phyloP scores from a whole-genome alignment of 2,797 vertebrate genomes.

The Eurystomus glaucurus region DNA sequence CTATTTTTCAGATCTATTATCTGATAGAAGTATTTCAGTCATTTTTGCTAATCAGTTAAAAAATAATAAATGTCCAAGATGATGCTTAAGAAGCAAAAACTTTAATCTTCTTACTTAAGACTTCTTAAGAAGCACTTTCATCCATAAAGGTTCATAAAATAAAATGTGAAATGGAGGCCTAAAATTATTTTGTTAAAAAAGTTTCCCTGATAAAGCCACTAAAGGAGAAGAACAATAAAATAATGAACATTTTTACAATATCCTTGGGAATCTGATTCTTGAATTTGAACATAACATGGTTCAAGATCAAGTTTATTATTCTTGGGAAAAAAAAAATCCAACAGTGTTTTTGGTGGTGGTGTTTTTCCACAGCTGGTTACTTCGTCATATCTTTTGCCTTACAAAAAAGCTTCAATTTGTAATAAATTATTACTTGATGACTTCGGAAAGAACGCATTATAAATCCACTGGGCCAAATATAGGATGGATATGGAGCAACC shows the following conservation, averaged over 20 bases:
- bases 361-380: neutral
- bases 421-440: neutral
- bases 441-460: neutral
- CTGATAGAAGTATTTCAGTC: neutral
- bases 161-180: neutral
- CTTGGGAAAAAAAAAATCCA: neutral
- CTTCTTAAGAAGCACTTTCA: neutral
- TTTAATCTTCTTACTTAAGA: too few species aligned
- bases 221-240: neutral
- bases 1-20: neutral
- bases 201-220: neutral
- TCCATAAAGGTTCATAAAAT: neutral
- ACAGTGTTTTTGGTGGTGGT: neutral
- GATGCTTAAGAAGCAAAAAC: neutral
- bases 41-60: neutral
- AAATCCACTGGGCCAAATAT: conserved; percentile 19
- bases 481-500: conserved; percentile 28
- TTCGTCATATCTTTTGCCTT: neutral
- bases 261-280: neutral
- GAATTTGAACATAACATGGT: neutral
- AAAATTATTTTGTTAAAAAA: neutral
- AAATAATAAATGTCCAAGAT: neutral
- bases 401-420: neutral
- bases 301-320: neutral
- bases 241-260: neutral